Base-by-base conservation (phyloP, 2,797 vertebrate genomes). In the Chelidonichthys spinosus region DNA sequence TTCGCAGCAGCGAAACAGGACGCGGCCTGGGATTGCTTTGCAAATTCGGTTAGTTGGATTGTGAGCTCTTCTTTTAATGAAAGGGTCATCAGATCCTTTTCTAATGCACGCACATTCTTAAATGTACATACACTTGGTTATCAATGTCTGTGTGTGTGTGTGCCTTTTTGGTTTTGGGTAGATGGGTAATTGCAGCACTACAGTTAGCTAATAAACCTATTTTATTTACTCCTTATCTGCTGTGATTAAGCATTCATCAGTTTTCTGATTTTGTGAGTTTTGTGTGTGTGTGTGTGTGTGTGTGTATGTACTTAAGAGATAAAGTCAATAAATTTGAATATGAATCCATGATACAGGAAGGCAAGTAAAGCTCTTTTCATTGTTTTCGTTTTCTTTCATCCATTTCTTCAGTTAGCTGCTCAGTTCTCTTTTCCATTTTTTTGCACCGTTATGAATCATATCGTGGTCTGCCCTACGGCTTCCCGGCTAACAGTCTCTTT, bases 1-100 rank as follows among this genome's bases (percentile, higher is more conserved):
- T 82, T 85, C 53, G 78, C 70, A 70, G 72, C 69, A 73, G 78
- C 61, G 72, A 76, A 86, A 91, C 52, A 55, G 74, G 56, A 44
- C 49, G 50, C 68, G 66, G 56, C 55, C 42, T 40, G 44, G 44
- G 69, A 69, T 60, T 77, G 59, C 67, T 84, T 82, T 78, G 81
- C 76, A 74, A 82, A 86, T 81, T 76, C 56, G 75, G 49, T 72
- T 61, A 65, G 78, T 15, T 52, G 59, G 66, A 77, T 70, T 5
- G 32, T n/a, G 18, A 74, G 72, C 73, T 71, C 78, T 55, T 79
- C 65, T 59, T 69, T 71, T 79, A 79, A 84, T 76, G 74, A 74
- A 47, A 3, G 14, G 55, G 61, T 82, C 71, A 66, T 82, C 76
- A 74, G 69, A 72, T 72, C 56, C 63, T 43, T 3, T 77, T 73